A percentile compares a stretch with the other conserved stretches of the same genome.
Evolutionary conservation across 1,140 invertebrate genomes (phyloP).

Genomic region (Eriosoma lanigerum): DNA sequence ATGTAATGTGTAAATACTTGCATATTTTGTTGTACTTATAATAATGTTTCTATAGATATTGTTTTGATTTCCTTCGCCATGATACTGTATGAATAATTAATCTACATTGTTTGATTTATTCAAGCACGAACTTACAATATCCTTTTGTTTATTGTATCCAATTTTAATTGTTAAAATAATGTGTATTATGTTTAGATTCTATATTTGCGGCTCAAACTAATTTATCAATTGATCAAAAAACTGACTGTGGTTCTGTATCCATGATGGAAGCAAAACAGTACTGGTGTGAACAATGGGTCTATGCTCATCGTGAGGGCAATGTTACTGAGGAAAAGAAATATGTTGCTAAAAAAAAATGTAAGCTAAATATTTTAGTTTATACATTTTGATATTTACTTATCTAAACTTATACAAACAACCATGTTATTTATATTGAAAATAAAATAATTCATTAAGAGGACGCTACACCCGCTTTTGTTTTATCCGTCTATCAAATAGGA

Average conservation of each 20-base stretch:
- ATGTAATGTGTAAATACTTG: neutral
- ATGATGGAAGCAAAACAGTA: slow-evolving; percentile 42
- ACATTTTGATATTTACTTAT: too few relatives aligned
- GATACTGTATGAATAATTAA: neutral
- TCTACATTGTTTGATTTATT: too few relatives aligned
- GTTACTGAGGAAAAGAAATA: slow-evolving; percentile 49
- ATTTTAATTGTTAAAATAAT: neutral
- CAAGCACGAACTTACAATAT: too few relatives aligned
- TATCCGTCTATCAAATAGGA: too few relatives aligned
- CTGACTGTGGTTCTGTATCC: slow-evolving; percentile 36
- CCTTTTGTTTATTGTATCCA: too few relatives aligned
- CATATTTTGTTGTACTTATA: neutral
- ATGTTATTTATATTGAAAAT: too few relatives aligned
- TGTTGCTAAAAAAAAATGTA: slow-evolving; percentile 48
- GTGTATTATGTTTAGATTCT: neutral
- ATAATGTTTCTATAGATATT: too few relatives aligned
- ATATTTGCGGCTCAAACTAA: slow-evolving; percentile 32
- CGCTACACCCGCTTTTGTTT: too few relatives aligned
- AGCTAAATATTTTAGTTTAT: neutral
- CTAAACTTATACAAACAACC: too few relatives aligned
- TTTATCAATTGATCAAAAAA: slow-evolving; percentile 40
- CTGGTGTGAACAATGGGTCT: slow-evolving; percentile 45
- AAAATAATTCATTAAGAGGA: too few relatives aligned
- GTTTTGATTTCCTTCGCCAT: too few relatives aligned
- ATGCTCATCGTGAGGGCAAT: slow-evolving; percentile 40